These are phyloP conservation scores for Parochlus steinenii DNA, from an alignment of 2,888 invertebrate species.

Conservation along the genomic window DNA sequence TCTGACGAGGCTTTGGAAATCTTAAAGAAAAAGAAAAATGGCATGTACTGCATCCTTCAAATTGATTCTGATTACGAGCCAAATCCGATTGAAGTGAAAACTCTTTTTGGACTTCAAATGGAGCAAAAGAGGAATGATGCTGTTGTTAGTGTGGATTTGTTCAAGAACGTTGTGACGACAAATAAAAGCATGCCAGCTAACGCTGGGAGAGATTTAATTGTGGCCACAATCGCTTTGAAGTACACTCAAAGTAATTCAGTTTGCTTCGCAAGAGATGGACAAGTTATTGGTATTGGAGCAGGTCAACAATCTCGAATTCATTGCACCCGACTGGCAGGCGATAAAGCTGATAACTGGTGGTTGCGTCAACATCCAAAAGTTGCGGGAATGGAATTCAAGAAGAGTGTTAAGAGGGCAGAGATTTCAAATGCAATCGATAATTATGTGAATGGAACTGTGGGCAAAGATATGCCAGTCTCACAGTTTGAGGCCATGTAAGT, in stretches of 20 bases:
- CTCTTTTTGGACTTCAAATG: slow-evolving; percentile 67
- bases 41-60: slow-evolving; percentile 69
- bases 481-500: slow-evolving; percentile 63
- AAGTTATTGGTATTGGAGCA: slow-evolving; percentile 93
- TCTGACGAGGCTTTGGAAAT: slow-evolving; percentile 65
- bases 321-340: slow-evolving; percentile 91
- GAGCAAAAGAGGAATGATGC: slow-evolving; percentile 85
- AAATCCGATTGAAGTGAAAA: slow-evolving; percentile 59
- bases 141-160: slow-evolving; percentile 55
- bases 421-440: slow-evolving; percentile 92
- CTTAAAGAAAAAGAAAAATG: slow-evolving; percentile 87
- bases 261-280: slow-evolving; percentile 73
- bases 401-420: slow-evolving; percentile 75
- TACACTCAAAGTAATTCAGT: slow-evolving; percentile 99
- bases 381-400: slow-evolving; percentile 63
- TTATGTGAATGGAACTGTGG: slow-evolving; percentile 82
- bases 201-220: slow-evolving; percentile 77
- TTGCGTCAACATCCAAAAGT: slow-evolving; percentile 82
- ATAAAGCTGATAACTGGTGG: slow-evolving; percentile 98
- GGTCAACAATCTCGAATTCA: slow-evolving; percentile 98
- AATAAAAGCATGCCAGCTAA: slow-evolving; percentile 48
- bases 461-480: slow-evolving; percentile 63
- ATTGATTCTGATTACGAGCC: slow-evolving; percentile 82
- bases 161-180: slow-evolving; percentile 64
- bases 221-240: slow-evolving; percentile 91